Conservation (phyloP, 2,113 vertebrate species). For the Megaleporinus macrocephalus region DNA sequence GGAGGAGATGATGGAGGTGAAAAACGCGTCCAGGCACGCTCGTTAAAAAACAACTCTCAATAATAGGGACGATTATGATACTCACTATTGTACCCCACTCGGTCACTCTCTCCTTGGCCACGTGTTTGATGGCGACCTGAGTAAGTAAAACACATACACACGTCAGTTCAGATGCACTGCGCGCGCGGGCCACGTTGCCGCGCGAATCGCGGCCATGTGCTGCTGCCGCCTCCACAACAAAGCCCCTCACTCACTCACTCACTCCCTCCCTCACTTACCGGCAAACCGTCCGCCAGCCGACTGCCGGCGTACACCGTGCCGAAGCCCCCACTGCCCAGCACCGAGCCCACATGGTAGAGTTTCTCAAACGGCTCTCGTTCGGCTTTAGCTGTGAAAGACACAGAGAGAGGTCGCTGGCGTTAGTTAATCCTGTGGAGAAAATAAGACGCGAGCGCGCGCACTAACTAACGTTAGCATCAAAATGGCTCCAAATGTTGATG, state of each 20-base stretch:
- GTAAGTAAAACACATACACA: neutral
- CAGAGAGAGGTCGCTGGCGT: neutral
- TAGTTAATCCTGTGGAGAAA: neutral
- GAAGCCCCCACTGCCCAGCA: slow-evolving; percentile 94
- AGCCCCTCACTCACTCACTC: neutral
- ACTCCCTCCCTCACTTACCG: slow-evolving; percentile 78
- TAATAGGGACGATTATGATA: slow-evolving; percentile 38
- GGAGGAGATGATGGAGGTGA: neutral
- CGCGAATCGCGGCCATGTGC: slow-evolving; percentile 48
- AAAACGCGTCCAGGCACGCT: too few species aligned
- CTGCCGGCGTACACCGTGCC: slow-evolving; percentile 93
- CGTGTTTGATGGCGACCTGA: slow-evolving; percentile 94
- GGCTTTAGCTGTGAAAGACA: slow-evolving; percentile 85
- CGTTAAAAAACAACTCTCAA: neutral
- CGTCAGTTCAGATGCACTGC: neutral
- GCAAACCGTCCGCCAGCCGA: slow-evolving; percentile 88
- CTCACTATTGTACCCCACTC: slow-evolving; percentile 94
- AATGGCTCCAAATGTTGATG: slow-evolving; percentile 41
- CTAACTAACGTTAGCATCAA: slow-evolving; percentile 27
- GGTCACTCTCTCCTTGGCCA: slow-evolving; percentile 91
- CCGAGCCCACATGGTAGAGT: slow-evolving; percentile 92
- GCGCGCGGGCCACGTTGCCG: slow-evolving; percentile 30
- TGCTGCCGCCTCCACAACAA: slow-evolving; percentile 49
- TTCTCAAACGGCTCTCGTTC: slow-evolving; percentile 94
- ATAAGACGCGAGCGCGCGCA: neutral